Evolutionary conservation across 2,113 vertebrate genomes (phyloP).

Genomic region (Cinclus cinclus): DNA sequence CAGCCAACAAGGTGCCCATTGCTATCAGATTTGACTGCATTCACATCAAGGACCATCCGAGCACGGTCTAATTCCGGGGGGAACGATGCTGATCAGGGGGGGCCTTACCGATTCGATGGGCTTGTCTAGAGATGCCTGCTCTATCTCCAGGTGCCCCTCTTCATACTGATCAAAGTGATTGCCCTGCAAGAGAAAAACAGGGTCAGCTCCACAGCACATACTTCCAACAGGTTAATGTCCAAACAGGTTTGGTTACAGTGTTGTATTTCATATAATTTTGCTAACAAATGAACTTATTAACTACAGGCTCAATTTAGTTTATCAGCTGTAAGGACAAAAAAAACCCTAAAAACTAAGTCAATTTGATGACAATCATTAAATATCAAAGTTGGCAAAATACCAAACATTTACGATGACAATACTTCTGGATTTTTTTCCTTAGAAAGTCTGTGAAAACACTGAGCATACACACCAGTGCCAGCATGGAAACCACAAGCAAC

Average conservation of each 20-base stretch:
- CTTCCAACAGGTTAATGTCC: neutral
- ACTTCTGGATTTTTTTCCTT: neutral
- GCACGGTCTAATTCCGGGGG: constrained; percentile 55
- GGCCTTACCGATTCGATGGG: constrained; percentile 99
- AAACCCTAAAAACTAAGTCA: rapidly evolving
- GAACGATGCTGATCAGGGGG: constrained; percentile 23
- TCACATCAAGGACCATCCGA: constrained; percentile 81
- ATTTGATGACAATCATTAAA: neutral
- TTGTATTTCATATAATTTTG: neutral
- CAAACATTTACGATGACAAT: neutral
- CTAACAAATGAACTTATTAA: neutral
- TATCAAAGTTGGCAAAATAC: neutral
- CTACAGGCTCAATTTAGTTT: neutral
- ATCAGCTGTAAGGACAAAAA: neutral
- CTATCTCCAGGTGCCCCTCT: constrained; percentile 98
- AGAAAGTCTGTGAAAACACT: neutral
- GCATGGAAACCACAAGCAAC: neutral
- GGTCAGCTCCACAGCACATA: neutral
- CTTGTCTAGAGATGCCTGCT: constrained; percentile 98
- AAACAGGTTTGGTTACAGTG: neutral
- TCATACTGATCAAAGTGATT: constrained; percentile 99
- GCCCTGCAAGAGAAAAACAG: constrained; percentile 77
- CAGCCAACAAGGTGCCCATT: neutral
- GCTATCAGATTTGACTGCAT: constrained; percentile 43
- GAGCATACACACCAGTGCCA: neutral